Conservation (phyloP, 2,797 vertebrate species). For the Sebastes baramenuke region DNA sequence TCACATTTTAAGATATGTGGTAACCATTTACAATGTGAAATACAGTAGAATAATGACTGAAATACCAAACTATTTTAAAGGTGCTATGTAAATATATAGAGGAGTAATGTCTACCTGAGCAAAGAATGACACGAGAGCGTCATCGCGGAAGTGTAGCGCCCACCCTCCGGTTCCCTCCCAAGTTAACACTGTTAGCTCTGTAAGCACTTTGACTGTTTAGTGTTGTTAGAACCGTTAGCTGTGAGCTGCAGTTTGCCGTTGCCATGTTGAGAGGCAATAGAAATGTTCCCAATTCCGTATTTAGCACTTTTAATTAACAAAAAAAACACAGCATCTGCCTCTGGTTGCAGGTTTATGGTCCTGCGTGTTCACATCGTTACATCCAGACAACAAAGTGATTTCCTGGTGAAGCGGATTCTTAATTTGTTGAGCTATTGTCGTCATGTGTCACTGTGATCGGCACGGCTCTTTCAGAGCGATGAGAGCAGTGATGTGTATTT, state of each 20-base stretch:
- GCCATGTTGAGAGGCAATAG: too few species aligned
- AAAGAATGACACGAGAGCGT: rapidly evolving
- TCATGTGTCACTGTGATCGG: background rate
- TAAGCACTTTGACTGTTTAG: too few species aligned
- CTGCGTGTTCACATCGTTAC: background rate
- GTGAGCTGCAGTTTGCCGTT: too few species aligned
- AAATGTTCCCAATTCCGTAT: too few species aligned
- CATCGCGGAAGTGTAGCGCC: too few species aligned
- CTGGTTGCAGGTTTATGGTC: background rate
- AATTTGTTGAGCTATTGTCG: background rate
- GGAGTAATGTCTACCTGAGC: too few species aligned
- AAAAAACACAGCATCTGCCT: background rate
- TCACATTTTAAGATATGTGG: background rate
- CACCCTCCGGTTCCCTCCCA: background rate
- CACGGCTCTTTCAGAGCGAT: background rate
- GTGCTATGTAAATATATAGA: too few species aligned
- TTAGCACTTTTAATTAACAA: too few species aligned
- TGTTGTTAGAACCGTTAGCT: too few species aligned
- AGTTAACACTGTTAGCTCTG: too few species aligned
- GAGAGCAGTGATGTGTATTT: background rate
- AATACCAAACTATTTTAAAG: background rate
- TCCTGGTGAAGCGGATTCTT: background rate
- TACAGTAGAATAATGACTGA: too few species aligned
- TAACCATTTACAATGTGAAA: background rate
- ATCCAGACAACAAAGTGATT: background rate